These are phyloP conservation scores for Struthidea cinerea DNA, from an alignment of 2,113 vertebrate genomes.

Conservation along the genomic window DNA sequence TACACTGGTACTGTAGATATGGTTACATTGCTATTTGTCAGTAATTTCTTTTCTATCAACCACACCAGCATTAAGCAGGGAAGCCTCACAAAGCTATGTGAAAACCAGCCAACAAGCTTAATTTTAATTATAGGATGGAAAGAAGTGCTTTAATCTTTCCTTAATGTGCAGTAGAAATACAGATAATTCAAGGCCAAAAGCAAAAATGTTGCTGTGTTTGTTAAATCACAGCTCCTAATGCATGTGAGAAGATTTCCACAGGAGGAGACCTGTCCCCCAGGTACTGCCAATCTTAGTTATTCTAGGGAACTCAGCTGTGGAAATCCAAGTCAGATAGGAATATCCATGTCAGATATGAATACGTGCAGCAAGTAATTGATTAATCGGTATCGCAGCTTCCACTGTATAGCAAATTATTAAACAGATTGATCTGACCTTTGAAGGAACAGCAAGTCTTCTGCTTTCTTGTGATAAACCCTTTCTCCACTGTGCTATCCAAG, in stretches of 20 bases:
- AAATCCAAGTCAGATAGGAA: not conserved
- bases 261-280: not conserved
- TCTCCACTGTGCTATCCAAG: not conserved
- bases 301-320: not conserved
- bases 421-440: not conserved
- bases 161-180: not conserved
- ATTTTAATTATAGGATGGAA: not conserved
- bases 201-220: not conserved
- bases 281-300: not conserved
- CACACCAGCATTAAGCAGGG: not conserved
- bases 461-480: not conserved
- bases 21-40: not conserved
- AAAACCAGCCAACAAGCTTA: not conserved
- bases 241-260: not conserved
- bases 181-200: not conserved
- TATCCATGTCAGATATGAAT: not conserved
- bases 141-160: not conserved
- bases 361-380: not conserved
- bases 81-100: not conserved
- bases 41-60: not conserved
- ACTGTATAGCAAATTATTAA: not conserved
- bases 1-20: not conserved
- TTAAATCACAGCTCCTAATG: not conserved
- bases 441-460: not conserved
- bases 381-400: not conserved